Evolutionary conservation across 1,140 invertebrate genomes (phyloP).

Genomic region (Cheumatopsyche charites): DNA sequence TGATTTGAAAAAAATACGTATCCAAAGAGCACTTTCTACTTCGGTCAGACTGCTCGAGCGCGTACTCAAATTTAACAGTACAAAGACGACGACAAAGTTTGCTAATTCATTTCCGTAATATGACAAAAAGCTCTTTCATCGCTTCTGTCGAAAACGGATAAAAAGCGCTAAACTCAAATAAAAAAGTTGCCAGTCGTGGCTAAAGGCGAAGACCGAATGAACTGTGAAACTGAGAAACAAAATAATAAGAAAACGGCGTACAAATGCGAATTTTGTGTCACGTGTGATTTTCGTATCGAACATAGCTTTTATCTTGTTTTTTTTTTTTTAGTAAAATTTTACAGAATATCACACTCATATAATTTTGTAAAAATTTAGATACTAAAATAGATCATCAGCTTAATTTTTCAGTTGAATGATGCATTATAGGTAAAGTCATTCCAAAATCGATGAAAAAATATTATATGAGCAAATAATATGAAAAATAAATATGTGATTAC

Average conservation of each 20-base stretch:
- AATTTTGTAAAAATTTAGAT: no score
- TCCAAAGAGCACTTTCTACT: not conserved
- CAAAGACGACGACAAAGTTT: constrained; percentile 38
- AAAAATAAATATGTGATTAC: no score
- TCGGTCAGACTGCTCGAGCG: not conserved
- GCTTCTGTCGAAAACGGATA: constrained; percentile 44
- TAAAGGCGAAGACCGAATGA: constrained; percentile 40
- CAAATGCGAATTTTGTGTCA: constrained; percentile 46
- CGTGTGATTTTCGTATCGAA: constrained; percentile 12
- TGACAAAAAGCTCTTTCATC: constrained; percentile 48
- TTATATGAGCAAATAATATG: no score
- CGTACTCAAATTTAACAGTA: constrained; percentile 26
- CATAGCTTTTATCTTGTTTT: no score
- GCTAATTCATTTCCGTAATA: constrained; percentile 47
- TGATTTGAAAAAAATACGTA: constrained; percentile 1
- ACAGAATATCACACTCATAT: no score
- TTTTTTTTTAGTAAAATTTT: no score
- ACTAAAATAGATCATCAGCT: no score
- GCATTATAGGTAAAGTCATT: no score
- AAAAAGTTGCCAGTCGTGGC: constrained; percentile 37
- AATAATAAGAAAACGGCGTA: constrained; percentile 46
- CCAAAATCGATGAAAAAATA: no score
- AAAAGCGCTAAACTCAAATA: constrained; percentile 47
- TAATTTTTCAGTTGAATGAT: no score
- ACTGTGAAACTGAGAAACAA: constrained; percentile 48